Percentiles rank a stretch among this genome's conserved stretches.
phyloP scores from a whole-genome alignment of 2,888 invertebrate genomes.

The Pediacus dermestoides region DNA sequence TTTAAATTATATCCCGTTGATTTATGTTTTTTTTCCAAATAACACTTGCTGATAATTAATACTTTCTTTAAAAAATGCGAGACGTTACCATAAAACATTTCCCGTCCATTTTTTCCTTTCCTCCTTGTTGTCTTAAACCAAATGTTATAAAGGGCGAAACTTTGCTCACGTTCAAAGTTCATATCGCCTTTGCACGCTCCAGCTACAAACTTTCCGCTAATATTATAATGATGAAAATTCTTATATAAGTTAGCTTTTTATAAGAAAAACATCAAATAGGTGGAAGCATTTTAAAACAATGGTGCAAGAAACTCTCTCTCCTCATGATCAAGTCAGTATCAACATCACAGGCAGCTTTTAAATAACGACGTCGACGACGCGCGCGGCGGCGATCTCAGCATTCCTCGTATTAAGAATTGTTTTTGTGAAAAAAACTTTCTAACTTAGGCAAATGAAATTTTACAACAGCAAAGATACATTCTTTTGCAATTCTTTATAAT shows the following conservation, averaged over 20 bases:
- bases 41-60: too few relatives aligned
- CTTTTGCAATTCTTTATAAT: slow-evolving; percentile 38
- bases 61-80: too few relatives aligned
- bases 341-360: slow-evolving; percentile 10
- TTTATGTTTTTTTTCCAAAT: too few relatives aligned
- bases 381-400: slow-evolving; percentile 17
- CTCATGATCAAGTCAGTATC: slow-evolving; percentile 17
- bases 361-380: slow-evolving; percentile 9
- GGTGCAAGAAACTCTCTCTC: slow-evolving; percentile 16
- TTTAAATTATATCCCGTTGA: too few relatives aligned
- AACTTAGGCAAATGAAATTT: slow-evolving; percentile 42
- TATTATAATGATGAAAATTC: slow-evolving; percentile 45
- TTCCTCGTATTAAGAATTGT: slow-evolving; percentile 45
- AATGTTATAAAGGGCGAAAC: too few relatives aligned
- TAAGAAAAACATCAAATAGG: slow-evolving; percentile 41
- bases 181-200: slow-evolving; percentile 14
- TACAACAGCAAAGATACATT: slow-evolving; percentile 38
- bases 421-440: slow-evolving; percentile 37
- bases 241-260: slow-evolving; percentile 44
- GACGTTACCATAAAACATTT: too few relatives aligned
- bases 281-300: slow-evolving; percentile 39
- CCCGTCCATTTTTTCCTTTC: too few relatives aligned
- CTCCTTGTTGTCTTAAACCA: slow-evolving; percentile 2
- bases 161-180: too few relatives aligned
- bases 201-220: slow-evolving; percentile 9